Base-by-base conservation (phyloP, 1,140 invertebrate species). In the Helicoverpa zea region DNA sequence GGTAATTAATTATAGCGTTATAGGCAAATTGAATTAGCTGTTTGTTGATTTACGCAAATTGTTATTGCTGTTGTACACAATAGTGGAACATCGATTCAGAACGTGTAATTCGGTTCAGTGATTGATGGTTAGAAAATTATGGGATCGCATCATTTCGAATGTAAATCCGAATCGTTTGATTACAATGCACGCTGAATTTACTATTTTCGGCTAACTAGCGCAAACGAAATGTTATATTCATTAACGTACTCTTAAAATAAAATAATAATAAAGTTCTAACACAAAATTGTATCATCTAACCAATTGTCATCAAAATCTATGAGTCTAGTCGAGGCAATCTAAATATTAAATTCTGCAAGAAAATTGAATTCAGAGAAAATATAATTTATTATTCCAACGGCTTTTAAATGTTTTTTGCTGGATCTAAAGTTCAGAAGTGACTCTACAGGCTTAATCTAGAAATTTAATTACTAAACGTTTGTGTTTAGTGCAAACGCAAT, bases 401-500 rank as follows among this genome's bases (percentile, higher is more conserved):
- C 29, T 64, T 64, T 77, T 47, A 16, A 52, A 35, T 64, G 43
- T 30, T 77, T 77, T 77, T 64, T 66, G 23, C 56, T 35, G n/a
- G 35, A 30, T 52, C 29, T 72, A 63, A 52, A 77, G 61, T 35
- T 61, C 49, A 66, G n/a, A 35, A 77, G 75, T 66, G 49, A 77
- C 75, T 75, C 52, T 77, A 77, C 59, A 61, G 73, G 58, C 73
- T 78, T 82, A 79, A 82, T 82, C 68, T 82, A 73, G 76, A 82
- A 79, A 43, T 43, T 82, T 82, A 82, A 82, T 82, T 82, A 82
- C 77, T 63, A 74, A 82, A 52, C 70, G 76, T 75, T 82, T 74
- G 59, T 82, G 81, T 70, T 79, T 79, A 82, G 58, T 82, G 61
- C 81, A 79, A 82, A 79, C 68, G 68, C 81, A 82, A 82, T 82